phyloP scores from a whole-genome alignment of 2,888 invertebrate species.

The Tenthredo livida region DNA sequence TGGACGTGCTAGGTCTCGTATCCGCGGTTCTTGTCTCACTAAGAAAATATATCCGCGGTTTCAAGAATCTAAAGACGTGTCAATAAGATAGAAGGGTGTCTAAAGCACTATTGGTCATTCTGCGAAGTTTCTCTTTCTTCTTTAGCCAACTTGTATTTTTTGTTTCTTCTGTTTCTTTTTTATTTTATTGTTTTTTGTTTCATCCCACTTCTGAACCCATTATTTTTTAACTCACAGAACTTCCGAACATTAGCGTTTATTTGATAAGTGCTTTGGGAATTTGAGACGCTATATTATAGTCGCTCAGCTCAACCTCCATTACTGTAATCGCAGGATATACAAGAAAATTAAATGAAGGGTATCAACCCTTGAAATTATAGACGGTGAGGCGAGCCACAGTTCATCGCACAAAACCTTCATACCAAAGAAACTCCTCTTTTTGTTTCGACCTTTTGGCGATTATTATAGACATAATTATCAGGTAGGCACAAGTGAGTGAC shows the following conservation, averaged over 20 bases:
- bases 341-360: slow-evolving; percentile 15
- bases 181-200: too few species aligned
- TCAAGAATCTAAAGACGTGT: background rate
- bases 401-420: slow-evolving; percentile 2
- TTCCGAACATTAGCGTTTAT: background rate
- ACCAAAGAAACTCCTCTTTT: background rate
- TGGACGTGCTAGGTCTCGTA: too few species aligned
- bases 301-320: background rate
- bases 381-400: background rate
- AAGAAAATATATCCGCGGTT: background rate
- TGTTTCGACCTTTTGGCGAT: background rate
- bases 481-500: background rate
- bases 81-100: slow-evolving; percentile 5
- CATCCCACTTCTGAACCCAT: background rate
- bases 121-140: background rate
- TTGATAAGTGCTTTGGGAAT: background rate
- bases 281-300: background rate
- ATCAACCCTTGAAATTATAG: slow-evolving; percentile 3
- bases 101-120: background rate
- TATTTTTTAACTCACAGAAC: background rate
- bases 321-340: slow-evolving; percentile 5
- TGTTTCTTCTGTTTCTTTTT: background rate
- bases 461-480: background rate
- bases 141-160: background rate
- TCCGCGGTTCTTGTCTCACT: background rate